Evolutionary conservation across 2,888 invertebrate species (phyloP).

Genomic region (Volucella bombylans): DNA sequence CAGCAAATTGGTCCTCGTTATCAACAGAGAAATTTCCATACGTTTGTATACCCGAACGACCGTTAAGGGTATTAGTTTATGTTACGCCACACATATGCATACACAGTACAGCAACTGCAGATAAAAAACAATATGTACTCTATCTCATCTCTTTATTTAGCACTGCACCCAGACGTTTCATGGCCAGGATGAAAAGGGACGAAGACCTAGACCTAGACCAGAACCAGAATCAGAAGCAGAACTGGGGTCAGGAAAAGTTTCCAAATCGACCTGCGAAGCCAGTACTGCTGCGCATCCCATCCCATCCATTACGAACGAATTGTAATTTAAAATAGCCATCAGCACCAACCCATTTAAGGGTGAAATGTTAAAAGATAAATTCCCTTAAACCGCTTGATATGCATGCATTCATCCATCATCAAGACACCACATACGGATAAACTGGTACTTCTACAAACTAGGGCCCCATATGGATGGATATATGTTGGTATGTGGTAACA

Average conservation of each 20-base stretch:
- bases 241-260: slow-evolving; percentile 1
- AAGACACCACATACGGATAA: slow-evolving; percentile 29
- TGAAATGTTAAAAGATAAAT: slow-evolving; percentile 62
- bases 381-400: slow-evolving; percentile 56
- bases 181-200: neutral
- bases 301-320: slow-evolving; percentile 22
- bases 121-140: slow-evolving; percentile 8
- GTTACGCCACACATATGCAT: too few species aligned
- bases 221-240: too few species aligned
- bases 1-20: slow-evolving; percentile 45
- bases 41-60: slow-evolving; percentile 45
- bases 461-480: too few species aligned
- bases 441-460: neutral
- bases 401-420: slow-evolving; percentile 50
- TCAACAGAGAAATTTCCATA: slow-evolving; percentile 40
- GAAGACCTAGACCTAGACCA: too few species aligned
- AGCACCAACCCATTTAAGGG: slow-evolving; percentile 14
- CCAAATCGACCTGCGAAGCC: slow-evolving; percentile 18
- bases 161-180: neutral
- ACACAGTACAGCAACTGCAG: slow-evolving; percentile 16
- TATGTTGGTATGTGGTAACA: too few species aligned
- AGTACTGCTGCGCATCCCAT: slow-evolving; percentile 28
- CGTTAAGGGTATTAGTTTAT: slow-evolving; percentile 47
- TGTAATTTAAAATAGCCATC: slow-evolving; percentile 60
- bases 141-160: neutral